Evolutionary conservation across 2,797 vertebrate genomes (phyloP).

Genomic region (Rhinichthys osculus): DNA sequence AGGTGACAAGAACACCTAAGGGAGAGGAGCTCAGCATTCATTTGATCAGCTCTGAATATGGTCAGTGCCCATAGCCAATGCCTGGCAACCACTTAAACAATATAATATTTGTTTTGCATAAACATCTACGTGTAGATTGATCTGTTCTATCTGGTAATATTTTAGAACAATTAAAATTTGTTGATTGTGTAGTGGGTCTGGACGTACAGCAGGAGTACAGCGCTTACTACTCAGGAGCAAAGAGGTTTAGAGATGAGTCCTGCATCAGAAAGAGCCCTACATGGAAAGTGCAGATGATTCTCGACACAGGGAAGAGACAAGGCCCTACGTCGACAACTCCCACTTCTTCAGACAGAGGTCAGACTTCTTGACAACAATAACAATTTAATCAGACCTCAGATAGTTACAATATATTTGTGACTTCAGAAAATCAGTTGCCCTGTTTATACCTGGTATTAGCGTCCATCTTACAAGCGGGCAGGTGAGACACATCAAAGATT

Average conservation of each 20-base stretch:
- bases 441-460: background rate
- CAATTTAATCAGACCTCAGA: background rate
- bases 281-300: conserved; percentile 38
- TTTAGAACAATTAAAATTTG: conserved; percentile 6
- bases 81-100: background rate
- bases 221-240: conserved; percentile 80
- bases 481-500: background rate
- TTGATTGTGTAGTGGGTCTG: conserved; percentile 84
- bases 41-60: conserved; percentile 96
- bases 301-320: conserved; percentile 1
- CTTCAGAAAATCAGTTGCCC: background rate
- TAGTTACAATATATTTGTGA: background rate
- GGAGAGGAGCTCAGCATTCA: conserved; percentile 89
- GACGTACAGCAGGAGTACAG: conserved; percentile 88
- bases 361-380: background rate
- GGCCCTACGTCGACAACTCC: conserved; percentile 32
- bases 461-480: too few species aligned
- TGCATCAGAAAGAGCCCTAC: conserved; percentile 41
- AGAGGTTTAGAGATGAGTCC: conserved; percentile 67
- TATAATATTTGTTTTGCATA: background rate
- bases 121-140: background rate
- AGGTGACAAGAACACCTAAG: conserved; percentile 82
- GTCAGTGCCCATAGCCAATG: conserved; percentile 69
- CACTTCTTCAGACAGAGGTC: background rate
- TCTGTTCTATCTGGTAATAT: background rate